Conservation (phyloP, 1,140 invertebrate genomes). For the Hycleus phaleratus region DNA sequence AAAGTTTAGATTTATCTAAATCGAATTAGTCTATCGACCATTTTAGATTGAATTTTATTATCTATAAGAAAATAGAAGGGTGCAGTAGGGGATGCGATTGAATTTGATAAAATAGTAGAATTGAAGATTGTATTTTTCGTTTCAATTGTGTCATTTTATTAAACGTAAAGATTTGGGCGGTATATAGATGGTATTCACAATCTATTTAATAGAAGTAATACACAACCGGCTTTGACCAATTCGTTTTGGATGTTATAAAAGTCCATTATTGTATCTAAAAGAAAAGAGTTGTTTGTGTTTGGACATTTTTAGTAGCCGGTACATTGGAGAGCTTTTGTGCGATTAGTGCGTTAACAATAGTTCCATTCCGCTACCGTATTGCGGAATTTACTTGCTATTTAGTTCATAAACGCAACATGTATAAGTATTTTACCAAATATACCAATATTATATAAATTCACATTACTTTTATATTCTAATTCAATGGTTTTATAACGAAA, state of each 20-base stretch:
- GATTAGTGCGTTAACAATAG: constrained; percentile 14
- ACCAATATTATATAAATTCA: too few relatives aligned
- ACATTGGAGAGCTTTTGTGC: constrained; percentile 14
- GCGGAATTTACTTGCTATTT: neutral
- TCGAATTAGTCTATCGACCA: too few relatives aligned
- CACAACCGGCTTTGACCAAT: constrained; percentile 9
- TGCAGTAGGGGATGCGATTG: neutral
- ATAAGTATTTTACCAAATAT: too few relatives aligned
- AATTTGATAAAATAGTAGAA: neutral
- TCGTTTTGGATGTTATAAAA: constrained; percentile 11
- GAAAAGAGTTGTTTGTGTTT: constrained; percentile 13
- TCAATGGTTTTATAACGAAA: too few relatives aligned
- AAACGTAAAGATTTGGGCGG: neutral
- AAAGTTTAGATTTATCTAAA: too few relatives aligned
- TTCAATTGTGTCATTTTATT: constrained; percentile 2
- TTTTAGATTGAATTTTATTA: too few relatives aligned
- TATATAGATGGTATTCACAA: constrained; percentile 1
- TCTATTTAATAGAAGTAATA: constrained; percentile 3
- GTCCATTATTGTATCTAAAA: constrained; percentile 10
- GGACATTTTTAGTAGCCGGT: constrained; percentile 8
- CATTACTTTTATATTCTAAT: too few relatives aligned
- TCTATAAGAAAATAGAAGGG: neutral
- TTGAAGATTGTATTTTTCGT: neutral
- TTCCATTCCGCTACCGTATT: constrained; percentile 9
- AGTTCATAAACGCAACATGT: too few relatives aligned